Conservation (phyloP, 1,140 invertebrate genomes). For the Whitmania pigra region DNA sequence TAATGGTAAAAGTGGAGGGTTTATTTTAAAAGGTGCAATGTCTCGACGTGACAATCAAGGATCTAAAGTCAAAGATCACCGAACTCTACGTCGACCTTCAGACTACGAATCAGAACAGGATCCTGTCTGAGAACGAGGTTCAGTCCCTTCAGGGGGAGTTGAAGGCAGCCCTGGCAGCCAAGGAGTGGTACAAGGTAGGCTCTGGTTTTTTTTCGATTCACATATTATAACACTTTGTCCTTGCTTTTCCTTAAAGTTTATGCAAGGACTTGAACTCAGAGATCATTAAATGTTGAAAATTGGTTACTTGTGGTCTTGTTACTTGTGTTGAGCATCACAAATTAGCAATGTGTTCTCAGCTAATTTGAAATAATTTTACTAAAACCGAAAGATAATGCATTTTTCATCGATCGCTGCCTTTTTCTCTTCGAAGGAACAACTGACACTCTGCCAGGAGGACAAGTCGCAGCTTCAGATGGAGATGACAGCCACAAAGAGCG, state of each 20-base stretch:
- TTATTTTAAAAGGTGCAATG: constrained; percentile 23
- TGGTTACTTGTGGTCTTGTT: neutral
- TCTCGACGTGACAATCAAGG: constrained; percentile 41
- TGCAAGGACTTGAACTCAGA: too few relatives aligned
- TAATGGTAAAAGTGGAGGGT: too few relatives aligned
- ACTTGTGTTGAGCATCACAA: too few relatives aligned
- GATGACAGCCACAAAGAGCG: constrained; percentile 37
- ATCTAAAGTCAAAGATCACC: constrained; percentile 44
- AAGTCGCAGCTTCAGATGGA: constrained; percentile 40
- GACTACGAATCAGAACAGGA: constrained; percentile 36
- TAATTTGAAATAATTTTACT: too few relatives aligned
- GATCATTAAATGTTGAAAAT: neutral
- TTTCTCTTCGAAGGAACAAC: constrained; percentile 34
- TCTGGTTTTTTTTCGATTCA: neutral
- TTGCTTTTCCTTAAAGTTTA: neutral
- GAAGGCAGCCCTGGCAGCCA: constrained; percentile 38
- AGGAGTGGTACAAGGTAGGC: constrained; percentile 40
- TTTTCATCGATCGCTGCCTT: neutral
- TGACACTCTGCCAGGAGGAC: constrained; percentile 38
- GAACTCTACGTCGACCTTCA: constrained; percentile 45
- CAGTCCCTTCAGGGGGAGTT: constrained; percentile 39
- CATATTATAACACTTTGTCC: neutral
- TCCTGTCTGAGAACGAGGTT: constrained; percentile 40
- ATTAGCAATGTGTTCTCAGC: too few relatives aligned
- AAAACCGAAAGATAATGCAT: too few relatives aligned